Evolutionary conservation across 2,797 vertebrate species (phyloP).

Genomic region (Enoplosus armatus): DNA sequence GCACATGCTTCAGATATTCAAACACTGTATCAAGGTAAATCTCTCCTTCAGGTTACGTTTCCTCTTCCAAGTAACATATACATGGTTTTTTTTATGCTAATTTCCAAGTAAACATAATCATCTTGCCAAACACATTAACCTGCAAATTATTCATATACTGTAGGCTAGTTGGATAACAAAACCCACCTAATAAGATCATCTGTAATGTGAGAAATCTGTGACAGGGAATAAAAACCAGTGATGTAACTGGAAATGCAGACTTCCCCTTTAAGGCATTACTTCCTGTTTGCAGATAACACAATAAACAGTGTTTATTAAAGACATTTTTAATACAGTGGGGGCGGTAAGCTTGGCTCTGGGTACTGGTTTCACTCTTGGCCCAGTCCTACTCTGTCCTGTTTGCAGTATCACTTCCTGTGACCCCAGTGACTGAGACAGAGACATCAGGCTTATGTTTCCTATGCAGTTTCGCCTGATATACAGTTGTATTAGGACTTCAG

Average conservation of each 20-base stretch:
- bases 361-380: slow-evolving; percentile 35
- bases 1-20: slow-evolving; percentile 13
- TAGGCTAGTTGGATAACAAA: slow-evolving; percentile 4
- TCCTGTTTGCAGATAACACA: slow-evolving; percentile 50
- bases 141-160: slow-evolving; percentile 1
- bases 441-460: neutral
- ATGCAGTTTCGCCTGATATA: neutral
- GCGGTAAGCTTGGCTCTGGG: slow-evolving; percentile 16
- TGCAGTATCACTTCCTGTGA: slow-evolving; percentile 45
- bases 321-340: slow-evolving; percentile 30
- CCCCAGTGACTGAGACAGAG: slow-evolving; percentile 5
- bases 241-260: slow-evolving; percentile 34
- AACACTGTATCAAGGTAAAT: slow-evolving; percentile 22
- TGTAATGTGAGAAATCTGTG: neutral
- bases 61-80: neutral
- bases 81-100: neutral
- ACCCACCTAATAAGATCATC: neutral
- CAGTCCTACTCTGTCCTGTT: slow-evolving; percentile 21
- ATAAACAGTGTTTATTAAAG: slow-evolving; percentile 6
- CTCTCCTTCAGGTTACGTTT: slow-evolving; percentile 1
- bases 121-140: slow-evolving; percentile 8
- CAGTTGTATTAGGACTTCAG: too few species aligned
- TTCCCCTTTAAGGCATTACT: slow-evolving; percentile 35
- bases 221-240: neutral
- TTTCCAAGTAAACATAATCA: neutral